Evolutionary conservation across 1,140 invertebrate genomes (phyloP).

Genomic region (Steinernema feltiae): DNA sequence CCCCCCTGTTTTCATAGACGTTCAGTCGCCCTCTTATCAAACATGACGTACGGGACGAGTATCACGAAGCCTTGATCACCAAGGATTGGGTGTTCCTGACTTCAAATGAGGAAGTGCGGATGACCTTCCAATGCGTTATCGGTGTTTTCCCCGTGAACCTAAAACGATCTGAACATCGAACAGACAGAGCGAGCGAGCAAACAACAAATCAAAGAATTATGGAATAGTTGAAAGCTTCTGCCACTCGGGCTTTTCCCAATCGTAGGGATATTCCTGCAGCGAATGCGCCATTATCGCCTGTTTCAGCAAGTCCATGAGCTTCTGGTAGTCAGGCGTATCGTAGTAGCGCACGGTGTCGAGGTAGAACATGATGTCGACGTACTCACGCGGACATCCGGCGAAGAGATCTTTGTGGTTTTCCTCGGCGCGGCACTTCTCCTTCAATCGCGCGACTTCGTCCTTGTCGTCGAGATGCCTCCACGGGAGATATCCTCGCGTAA

Average conservation of each 20-base stretch:
- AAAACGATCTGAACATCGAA: too few relatives aligned
- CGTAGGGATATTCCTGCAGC: conserved; percentile 14
- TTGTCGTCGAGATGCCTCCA: conserved; percentile 18
- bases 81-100: too few relatives aligned
- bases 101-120: too few relatives aligned
- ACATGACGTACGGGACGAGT: too few relatives aligned
- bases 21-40: too few relatives aligned
- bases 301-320: neutral
- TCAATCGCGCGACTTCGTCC: neutral
- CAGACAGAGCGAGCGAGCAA: too few relatives aligned
- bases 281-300: neutral
- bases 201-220: too few relatives aligned
- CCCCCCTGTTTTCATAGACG: too few relatives aligned
- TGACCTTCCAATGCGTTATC: too few relatives aligned
- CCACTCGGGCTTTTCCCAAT: conserved; percentile 13
- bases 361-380: conserved; percentile 11
- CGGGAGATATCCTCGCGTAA: conserved; percentile 14
- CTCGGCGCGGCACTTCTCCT: neutral
- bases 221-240: too few relatives aligned
- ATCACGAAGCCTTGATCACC: too few relatives aligned
- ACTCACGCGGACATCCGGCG: neutral
- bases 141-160: too few relatives aligned
- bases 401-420: conserved; percentile 1
- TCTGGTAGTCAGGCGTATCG: conserved; percentile 12
- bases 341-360: conserved; percentile 12